Evolutionary conservation across 1,140 invertebrate species (phyloP).

Genomic region (Ceratoteleas bidentatus): DNA sequence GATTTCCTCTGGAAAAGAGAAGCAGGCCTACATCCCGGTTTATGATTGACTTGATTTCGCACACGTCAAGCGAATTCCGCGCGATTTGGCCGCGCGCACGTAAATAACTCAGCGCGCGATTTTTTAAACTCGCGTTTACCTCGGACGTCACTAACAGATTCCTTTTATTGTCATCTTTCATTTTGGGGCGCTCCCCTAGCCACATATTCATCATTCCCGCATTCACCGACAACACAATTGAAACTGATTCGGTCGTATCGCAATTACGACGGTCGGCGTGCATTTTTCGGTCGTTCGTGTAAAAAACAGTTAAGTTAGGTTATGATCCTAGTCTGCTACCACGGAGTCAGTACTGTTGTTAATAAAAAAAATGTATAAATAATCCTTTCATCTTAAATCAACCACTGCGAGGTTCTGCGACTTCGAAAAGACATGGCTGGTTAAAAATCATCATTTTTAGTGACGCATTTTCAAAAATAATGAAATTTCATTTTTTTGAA

Average conservation of each 20-base stretch:
- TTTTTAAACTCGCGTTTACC: slow-evolving; percentile 48
- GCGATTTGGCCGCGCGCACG: slow-evolving; percentile 26
- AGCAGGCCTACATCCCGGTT: slow-evolving; percentile 1
- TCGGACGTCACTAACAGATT: slow-evolving; percentile 53
- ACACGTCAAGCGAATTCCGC: slow-evolving; percentile 25
- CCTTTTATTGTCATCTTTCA: slow-evolving; percentile 31
- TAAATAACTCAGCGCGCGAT: slow-evolving; percentile 48
- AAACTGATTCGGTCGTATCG: slow-evolving; percentile 28
- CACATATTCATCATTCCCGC: slow-evolving; percentile 50
- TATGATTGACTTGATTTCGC: slow-evolving; percentile 38
- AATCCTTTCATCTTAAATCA: too few species aligned
- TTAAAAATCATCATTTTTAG: too few species aligned
- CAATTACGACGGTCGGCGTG: slow-evolving; percentile 8
- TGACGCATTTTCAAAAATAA: too few species aligned
- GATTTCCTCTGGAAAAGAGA: slow-evolving; percentile 41
- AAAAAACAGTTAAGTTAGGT: too few species aligned
- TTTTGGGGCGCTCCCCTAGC: slow-evolving; percentile 40
- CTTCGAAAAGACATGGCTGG: neutral
- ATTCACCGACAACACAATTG: slow-evolving; percentile 31
- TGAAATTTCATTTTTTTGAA: too few species aligned
- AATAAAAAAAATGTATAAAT: neutral
- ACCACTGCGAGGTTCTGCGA: neutral
- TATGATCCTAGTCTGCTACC: too few species aligned
- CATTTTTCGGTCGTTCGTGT: too few species aligned
- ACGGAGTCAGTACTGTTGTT: too few species aligned